A percentile compares a stretch with the other conserved stretches of the same genome.
These are phyloP conservation scores for Oscheius sp. DNA, from an alignment of 2,888 invertebrate species.

Conservation along the genomic window DNA sequence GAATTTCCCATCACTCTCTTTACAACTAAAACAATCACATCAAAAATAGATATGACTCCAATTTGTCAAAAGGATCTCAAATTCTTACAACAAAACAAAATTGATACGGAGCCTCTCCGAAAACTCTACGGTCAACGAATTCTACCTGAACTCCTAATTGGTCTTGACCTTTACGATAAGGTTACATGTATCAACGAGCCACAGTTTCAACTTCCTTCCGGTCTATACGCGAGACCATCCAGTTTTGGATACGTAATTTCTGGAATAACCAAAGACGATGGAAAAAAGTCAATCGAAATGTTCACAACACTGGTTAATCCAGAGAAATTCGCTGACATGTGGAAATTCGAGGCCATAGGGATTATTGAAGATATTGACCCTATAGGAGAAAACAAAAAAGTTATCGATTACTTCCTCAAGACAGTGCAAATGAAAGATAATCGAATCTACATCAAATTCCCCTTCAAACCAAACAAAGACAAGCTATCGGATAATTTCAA, in stretches of 20 bases:
- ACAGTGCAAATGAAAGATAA: background rate
- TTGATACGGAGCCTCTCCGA: background rate
- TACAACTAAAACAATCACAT: background rate
- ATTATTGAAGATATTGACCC: background rate
- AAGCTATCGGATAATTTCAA: constrained; percentile 8
- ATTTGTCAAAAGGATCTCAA: background rate
- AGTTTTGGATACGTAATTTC: constrained; percentile 13
- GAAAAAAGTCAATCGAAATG: background rate
- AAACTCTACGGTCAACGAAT: background rate
- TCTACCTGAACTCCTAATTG: background rate
- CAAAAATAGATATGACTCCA: too few species aligned
- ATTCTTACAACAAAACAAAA: background rate
- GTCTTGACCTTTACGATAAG: background rate
- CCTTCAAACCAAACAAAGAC: background rate
- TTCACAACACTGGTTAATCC: background rate
- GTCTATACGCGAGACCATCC: background rate
- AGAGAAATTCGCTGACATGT: background rate
- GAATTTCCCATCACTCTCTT: background rate
- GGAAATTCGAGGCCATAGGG: background rate
- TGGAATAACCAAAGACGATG: too few species aligned
- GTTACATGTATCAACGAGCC: background rate
- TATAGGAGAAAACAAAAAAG: background rate
- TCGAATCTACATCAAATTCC: background rate
- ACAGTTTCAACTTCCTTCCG: background rate
- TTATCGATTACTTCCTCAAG: background rate